A percentile compares a stretch with the other conserved stretches of the same genome.
phyloP scores from a whole-genome alignment of 2,113 vertebrate genomes.

The Turnix velox region DNA sequence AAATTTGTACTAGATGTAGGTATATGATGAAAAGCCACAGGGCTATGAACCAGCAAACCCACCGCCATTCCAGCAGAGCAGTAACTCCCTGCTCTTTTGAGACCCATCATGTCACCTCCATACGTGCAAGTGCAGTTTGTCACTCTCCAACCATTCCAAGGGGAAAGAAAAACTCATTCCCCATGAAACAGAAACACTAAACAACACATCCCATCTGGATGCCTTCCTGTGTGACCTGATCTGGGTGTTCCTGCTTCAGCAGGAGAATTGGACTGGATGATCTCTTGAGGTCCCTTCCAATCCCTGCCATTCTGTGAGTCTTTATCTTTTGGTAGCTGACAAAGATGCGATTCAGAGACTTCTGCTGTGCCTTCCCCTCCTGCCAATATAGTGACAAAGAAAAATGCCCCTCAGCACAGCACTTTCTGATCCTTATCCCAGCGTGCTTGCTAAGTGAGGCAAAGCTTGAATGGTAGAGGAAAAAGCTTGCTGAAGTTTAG shows the following conservation, averaged over 20 bases:
- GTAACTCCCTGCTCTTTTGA: background rate
- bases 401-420: background rate
- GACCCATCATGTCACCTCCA: background rate
- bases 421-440: background rate
- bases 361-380: background rate
- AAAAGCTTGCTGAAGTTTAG: background rate
- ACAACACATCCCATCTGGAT: background rate
- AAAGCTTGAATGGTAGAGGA: background rate
- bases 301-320: no score
- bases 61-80: background rate
- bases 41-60: background rate
- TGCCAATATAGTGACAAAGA: background rate
- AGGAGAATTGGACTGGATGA: no score
- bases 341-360: fast-evolving
- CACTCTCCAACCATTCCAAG: background rate
- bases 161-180: background rate
- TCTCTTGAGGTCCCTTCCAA: no score
- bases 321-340: background rate
- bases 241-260: background rate
- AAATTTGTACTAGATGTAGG: background rate
- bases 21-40: background rate
- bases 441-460: background rate
- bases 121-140: background rate
- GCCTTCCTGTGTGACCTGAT: background rate
- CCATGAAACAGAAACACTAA: background rate